Evolutionary conservation across 2,797 vertebrate genomes (phyloP).

Genomic region (Poecilia velifera): DNA sequence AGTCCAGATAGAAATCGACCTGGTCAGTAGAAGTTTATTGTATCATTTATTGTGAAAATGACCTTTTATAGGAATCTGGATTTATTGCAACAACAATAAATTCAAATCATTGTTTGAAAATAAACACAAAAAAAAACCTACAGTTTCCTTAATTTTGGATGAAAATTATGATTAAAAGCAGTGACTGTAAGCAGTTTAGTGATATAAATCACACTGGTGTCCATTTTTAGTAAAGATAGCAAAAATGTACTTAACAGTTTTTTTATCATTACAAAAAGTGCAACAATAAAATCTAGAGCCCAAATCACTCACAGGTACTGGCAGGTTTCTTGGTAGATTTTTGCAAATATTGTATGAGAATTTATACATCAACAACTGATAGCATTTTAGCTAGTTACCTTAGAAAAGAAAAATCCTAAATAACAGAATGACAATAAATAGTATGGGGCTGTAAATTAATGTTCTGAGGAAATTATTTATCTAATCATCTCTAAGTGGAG

Average conservation of each 20-base stretch:
- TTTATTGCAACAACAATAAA: background rate
- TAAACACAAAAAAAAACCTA: too few species aligned
- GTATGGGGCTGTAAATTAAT: constrained; percentile 4
- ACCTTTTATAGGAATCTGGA: background rate
- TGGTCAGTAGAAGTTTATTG: too few species aligned
- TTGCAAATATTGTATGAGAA: background rate
- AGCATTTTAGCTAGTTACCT: background rate
- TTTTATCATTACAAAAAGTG: background rate
- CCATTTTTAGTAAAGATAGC: background rate
- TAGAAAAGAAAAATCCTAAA: background rate
- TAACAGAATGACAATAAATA: background rate
- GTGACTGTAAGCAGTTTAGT: background rate
- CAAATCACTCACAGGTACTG: background rate
- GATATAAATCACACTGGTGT: background rate
- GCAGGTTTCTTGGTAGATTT: background rate
- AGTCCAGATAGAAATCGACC: too few species aligned
- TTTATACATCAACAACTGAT: background rate
- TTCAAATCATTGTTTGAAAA: background rate
- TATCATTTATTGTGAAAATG: too few species aligned
- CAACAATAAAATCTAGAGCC: background rate
- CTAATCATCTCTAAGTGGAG: background rate
- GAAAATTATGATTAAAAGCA: background rate
- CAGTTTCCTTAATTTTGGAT: background rate
- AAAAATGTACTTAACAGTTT: background rate
- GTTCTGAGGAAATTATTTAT: background rate